A percentile compares a stretch with the other conserved stretches of the same genome.
Evolutionary conservation across 2,888 invertebrate genomes (phyloP).

Genomic region (Pristionchus arcanus): DNA sequence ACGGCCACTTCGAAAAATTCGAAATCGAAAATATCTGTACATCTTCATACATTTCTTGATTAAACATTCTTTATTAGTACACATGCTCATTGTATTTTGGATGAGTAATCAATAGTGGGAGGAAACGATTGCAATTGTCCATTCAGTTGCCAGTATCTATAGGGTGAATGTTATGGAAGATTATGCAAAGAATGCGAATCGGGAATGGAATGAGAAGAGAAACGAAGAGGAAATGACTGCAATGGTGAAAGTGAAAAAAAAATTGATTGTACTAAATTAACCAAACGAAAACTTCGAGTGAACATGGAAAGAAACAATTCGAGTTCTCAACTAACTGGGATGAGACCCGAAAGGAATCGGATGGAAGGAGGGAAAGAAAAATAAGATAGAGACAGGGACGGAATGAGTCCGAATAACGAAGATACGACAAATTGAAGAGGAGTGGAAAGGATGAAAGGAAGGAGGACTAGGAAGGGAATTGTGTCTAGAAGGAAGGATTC

Average conservation of each 20-base stretch:
- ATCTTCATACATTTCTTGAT: too few relatives aligned
- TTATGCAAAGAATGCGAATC: constrained; percentile 26
- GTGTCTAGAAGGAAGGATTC: neutral
- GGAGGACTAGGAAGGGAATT: neutral
- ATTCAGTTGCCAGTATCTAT: constrained; percentile 8
- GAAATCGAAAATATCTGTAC: too few relatives aligned
- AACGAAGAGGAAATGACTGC: neutral
- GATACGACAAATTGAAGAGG: neutral
- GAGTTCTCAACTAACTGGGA: neutral
- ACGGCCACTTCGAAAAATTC: too few relatives aligned
- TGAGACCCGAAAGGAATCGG: constrained; percentile 31
- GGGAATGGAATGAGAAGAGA: neutral
- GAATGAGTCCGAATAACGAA: neutral
- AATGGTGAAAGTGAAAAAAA: neutral
- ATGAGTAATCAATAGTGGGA: neutral
- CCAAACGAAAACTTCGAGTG: neutral
- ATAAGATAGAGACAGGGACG: neutral
- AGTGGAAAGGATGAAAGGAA: too few relatives aligned
- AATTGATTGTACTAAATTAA: neutral
- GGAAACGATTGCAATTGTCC: neutral
- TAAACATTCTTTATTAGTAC: too few relatives aligned
- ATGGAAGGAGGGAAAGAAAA: neutral
- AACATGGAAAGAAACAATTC: neutral
- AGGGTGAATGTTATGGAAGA: neutral
- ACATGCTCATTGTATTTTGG: neutral